Evolutionary conservation across 2,797 vertebrate genomes (phyloP).

Genomic region (Megalops cyprinoides): DNA sequence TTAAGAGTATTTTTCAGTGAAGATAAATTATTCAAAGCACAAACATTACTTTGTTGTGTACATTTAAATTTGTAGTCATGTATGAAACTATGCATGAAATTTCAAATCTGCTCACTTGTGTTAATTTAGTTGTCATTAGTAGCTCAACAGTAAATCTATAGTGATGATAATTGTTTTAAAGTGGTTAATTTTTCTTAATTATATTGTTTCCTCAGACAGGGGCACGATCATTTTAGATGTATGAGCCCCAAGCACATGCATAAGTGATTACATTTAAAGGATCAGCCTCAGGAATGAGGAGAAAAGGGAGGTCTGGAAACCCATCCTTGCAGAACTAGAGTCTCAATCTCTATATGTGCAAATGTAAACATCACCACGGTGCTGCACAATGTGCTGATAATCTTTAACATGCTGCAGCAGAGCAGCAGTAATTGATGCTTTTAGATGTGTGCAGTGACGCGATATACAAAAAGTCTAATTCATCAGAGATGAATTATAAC

Average conservation of each 20-base stretch:
- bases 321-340: too few relatives aligned
- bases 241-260: neutral
- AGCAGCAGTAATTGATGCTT: constrained; percentile 63
- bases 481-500: constrained; percentile 40
- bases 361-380: constrained; percentile 61
- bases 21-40: neutral
- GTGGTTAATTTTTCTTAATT: neutral
- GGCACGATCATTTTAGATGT: neutral
- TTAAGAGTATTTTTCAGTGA: neutral
- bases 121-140: neutral
- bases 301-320: too few relatives aligned
- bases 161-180: constrained; percentile 13
- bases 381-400: constrained; percentile 56
- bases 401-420: constrained; percentile 56
- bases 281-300: neutral
- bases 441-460: constrained; percentile 50
- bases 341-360: too few relatives aligned
- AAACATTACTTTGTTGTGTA: neutral
- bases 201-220: neutral
- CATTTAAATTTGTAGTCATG: constrained; percentile 7
- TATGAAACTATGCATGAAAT: neutral
- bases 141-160: neutral
- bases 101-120: neutral
- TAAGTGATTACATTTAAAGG: neutral
- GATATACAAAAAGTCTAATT: constrained; percentile 44